phyloP scores from a whole-genome alignment of 2,888 invertebrate species.

The Artemia sinica region DNA sequence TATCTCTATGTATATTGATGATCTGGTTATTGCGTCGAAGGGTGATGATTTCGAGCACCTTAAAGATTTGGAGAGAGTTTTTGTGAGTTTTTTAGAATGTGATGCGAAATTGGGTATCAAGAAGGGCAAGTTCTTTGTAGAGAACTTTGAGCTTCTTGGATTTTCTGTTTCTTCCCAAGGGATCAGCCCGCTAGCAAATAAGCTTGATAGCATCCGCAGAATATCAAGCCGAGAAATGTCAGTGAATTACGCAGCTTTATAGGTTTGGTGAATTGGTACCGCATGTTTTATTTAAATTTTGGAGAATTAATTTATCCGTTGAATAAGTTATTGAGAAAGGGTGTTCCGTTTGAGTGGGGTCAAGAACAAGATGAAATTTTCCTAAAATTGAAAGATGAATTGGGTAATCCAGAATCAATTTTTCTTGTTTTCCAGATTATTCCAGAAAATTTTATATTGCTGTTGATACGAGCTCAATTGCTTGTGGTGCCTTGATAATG shows the following conservation, averaged over 20 bases:
- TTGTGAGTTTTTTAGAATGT: not conserved
- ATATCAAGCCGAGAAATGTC: no score
- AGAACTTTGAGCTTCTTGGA: not conserved
- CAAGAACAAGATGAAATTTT: no score
- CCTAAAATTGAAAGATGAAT: no score
- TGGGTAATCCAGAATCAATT: conserved; percentile 9
- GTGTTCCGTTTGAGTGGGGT: no score
- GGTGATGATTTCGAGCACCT: no score
- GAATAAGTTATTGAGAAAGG: not conserved
- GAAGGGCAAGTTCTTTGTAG: conserved; percentile 2
- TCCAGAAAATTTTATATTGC: conserved; percentile 2
- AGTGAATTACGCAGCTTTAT: not conserved
- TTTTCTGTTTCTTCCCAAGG: no score
- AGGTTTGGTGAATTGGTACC: not conserved
- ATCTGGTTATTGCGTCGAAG: no score
- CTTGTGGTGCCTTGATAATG: conserved; percentile 2
- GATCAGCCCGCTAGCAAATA: no score
- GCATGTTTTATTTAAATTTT: not conserved
- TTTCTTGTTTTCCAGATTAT: conserved; percentile 6
- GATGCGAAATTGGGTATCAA: not conserved
- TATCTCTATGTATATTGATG: no score
- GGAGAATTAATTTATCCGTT: not conserved
- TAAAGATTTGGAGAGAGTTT: conserved; percentile 9
- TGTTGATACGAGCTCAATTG: not conserved
- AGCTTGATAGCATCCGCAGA: no score